Evolutionary conservation across 1,140 invertebrate genomes (phyloP), one percentile per base, ranked within the genome.

Genomic region (Drosophila parabipectinata): DNA sequence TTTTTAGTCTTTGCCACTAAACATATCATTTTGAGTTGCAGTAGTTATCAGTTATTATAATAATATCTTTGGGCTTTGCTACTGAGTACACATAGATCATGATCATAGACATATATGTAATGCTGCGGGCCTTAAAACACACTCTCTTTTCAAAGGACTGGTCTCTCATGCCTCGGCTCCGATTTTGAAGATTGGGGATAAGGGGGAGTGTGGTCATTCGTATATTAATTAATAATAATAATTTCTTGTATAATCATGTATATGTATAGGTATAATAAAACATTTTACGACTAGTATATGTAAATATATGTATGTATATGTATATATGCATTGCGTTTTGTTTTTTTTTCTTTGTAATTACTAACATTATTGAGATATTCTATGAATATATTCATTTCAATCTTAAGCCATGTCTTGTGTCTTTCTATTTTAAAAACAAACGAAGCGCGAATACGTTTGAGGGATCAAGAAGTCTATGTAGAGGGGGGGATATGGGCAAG

Each of bases 21-120:
- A 81, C 66, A 73, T 74, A 76, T 84, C 63, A 57, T 75, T 72
- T 62, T 74, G 66, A 78, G 52, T 69, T 56, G 63, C 72, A 59
- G 55, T 55, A 73, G 58, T 62, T 53, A 63, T 59, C 63, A 60
- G 1, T 18, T 18, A 82, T 52, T 63, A 51, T 83, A 72, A 80
- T 84, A 85, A 85, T 85, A 85, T 85, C 82, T 85, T 85, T 85
- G 82, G 82, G 82, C 77, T 81, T 85, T 72, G 81, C 81, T 85
- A 85, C 73, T 57, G 63, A 59, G 67, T 79, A 85, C 81, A 79
- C 73, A 79, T 77, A 84, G 72, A 80, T 81, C 63, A 76, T 76
- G 73, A 71, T 76, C 69, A 71, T 78, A 66, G 60, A 66, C 56
- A 72, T 77, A 77, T 77, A 77, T 78, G 52, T 37, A 44, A 15